These are phyloP conservation scores for Drosophila meridionalis DNA, from an alignment of 2,888 invertebrate genomes.

Conservation along the genomic window DNA sequence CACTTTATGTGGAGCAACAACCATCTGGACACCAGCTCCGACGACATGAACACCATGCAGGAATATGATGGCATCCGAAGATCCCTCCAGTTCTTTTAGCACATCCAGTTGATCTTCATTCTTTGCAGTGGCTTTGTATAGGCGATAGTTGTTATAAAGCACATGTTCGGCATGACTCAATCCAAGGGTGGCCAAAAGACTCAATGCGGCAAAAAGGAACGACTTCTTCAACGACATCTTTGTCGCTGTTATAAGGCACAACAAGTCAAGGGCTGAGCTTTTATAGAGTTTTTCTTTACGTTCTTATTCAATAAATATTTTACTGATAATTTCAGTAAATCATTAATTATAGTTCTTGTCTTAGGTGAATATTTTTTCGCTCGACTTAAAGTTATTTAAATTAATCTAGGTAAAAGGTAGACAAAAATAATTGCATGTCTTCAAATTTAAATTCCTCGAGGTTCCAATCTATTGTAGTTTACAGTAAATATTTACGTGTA, in stretches of 20 bases:
- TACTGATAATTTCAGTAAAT: background rate
- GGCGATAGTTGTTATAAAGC: background rate
- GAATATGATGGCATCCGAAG: background rate
- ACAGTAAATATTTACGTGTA: background rate
- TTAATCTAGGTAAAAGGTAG: background rate
- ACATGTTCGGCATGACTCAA: background rate
- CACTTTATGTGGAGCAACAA: background rate
- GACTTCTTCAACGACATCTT: background rate
- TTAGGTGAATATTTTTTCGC: background rate
- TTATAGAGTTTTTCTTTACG: background rate
- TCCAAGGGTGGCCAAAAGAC: background rate
- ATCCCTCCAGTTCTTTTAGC: background rate
- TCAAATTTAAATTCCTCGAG: background rate
- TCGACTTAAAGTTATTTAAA: background rate
- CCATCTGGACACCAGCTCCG: background rate
- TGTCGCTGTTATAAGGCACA: background rate
- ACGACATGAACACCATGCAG: background rate
- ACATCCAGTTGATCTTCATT: background rate
- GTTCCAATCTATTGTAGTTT: background rate
- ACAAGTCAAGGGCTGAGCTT: background rate
- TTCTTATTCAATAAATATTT: background rate
- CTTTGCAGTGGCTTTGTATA: background rate
- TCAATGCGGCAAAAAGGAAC: background rate
- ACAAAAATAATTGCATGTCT: background rate
- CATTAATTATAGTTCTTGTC: background rate